Evolutionary conservation across 2,888 invertebrate genomes (phyloP).

Genomic region (Nesidiocoris tenuis): DNA sequence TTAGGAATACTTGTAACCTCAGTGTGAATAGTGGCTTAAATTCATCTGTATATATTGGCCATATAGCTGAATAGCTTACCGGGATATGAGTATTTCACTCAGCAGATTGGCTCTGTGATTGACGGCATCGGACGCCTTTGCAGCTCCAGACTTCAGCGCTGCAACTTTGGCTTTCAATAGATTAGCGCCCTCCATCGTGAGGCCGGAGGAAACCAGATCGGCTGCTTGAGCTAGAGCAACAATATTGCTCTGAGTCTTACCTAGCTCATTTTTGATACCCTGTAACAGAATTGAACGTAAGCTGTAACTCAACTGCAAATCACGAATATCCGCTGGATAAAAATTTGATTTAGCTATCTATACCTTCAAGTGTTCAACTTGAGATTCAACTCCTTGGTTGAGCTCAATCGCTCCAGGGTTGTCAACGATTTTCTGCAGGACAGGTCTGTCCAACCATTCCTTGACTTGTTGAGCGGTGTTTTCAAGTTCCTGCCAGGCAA

Average conservation of each 20-base stretch:
- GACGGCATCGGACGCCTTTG: slow-evolving; percentile 73
- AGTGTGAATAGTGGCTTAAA: too few species aligned
- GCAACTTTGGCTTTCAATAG: slow-evolving; percentile 70
- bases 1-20: too few species aligned
- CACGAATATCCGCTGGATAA: too few species aligned
- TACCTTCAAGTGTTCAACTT: slow-evolving; percentile 73
- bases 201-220: slow-evolving; percentile 73
- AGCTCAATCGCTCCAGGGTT: slow-evolving; percentile 29
- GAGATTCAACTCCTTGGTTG: slow-evolving; percentile 72
- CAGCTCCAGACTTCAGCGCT: slow-evolving; percentile 71
- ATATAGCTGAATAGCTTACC: too few species aligned
- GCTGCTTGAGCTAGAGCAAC: slow-evolving; percentile 75
- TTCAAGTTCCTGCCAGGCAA: slow-evolving; percentile 80
- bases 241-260: slow-evolving; percentile 79
- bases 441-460: slow-evolving; percentile 60
- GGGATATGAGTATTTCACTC: slow-evolving; percentile 76
- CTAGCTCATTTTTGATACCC: slow-evolving; percentile 71
- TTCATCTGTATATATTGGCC: too few species aligned
- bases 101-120: slow-evolving; percentile 74
- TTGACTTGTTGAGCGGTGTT: slow-evolving; percentile 73
- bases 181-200: slow-evolving; percentile 75
- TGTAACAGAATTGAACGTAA: too few species aligned
- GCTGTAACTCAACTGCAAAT: too few species aligned
- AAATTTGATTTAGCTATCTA: too few species aligned
- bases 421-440: slow-evolving; percentile 42